These are phyloP conservation scores for Alosa sapidissima DNA, from an alignment of 2,797 vertebrate species.

Conservation along the genomic window DNA sequence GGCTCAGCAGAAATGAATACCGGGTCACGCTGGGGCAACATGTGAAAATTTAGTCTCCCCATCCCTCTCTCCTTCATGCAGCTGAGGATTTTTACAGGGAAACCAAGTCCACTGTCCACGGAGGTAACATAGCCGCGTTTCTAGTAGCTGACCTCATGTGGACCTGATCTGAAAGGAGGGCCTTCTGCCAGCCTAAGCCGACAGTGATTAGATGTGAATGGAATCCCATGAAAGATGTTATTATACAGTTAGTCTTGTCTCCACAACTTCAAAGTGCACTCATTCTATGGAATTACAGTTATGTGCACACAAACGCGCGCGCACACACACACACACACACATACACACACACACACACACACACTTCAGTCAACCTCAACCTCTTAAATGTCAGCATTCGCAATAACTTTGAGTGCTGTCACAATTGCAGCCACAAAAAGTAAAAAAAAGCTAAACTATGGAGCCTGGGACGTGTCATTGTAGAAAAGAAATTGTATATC, in stretches of 20 bases:
- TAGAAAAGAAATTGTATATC: too few relatives aligned
- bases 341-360: too few relatives aligned
- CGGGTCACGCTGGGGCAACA: neutral
- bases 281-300: neutral
- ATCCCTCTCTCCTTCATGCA: neutral
- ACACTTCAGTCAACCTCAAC: neutral
- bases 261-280: neutral
- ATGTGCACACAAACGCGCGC: too few relatives aligned
- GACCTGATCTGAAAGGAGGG: neutral
- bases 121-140: neutral
- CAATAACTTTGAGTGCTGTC: neutral
- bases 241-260: neutral
- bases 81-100: neutral
- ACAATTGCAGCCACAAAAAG: neutral
- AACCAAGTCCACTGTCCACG: neutral
- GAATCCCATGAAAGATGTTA: neutral
- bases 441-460: neutral
- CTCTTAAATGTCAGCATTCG: neutral
- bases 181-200: neutral
- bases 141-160: neutral
- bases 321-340: too few relatives aligned
- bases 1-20: slow-evolving; percentile 22
- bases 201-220: neutral
- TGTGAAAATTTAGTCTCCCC: neutral
- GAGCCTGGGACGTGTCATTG: too few relatives aligned